Percentiles rank a stretch among this genome's conserved stretches.
Conservation (phyloP, 2,888 invertebrate species). For the Alviniconcha strummeri region DNA sequence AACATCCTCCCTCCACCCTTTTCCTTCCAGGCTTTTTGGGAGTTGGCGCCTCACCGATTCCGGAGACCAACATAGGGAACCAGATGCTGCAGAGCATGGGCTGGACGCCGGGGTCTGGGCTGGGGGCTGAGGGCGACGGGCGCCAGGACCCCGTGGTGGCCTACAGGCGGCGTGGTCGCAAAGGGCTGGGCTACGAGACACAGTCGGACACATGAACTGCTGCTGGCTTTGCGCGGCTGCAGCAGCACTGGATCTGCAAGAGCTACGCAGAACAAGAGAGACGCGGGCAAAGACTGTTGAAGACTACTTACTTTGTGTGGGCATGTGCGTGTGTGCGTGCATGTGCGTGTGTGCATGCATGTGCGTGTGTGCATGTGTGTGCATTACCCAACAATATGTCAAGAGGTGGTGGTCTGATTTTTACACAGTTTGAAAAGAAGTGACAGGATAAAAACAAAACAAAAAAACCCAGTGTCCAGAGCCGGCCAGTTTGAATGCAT, state of each 20-base stretch:
- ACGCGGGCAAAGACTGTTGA: too few species aligned
- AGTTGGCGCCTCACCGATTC: slow-evolving; percentile 59
- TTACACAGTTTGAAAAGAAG: too few species aligned
- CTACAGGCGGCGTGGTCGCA: slow-evolving; percentile 55
- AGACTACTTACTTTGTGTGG: not conserved
- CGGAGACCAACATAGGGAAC: slow-evolving; percentile 66
- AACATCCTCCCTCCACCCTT: too few species aligned
- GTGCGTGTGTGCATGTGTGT: not conserved
- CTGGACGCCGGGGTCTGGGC: slow-evolving; percentile 67
- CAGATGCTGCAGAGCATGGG: slow-evolving; percentile 69
- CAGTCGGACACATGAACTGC: slow-evolving; percentile 19
- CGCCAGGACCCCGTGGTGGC: slow-evolving; percentile 63
- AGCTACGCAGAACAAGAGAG: too few species aligned
- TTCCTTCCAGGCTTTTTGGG: slow-evolving; percentile 51
- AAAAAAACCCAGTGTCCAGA: too few species aligned
- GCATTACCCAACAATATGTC: not conserved
- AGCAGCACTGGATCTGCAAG: too few species aligned
- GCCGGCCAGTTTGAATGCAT: too few species aligned
- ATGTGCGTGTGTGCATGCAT: not conserved
- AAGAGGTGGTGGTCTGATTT: too few species aligned
- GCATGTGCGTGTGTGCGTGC: not conserved
- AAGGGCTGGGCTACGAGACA: slow-evolving; percentile 59
- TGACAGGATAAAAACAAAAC: too few species aligned
- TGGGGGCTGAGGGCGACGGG: slow-evolving; percentile 61
- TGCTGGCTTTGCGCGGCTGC: too few species aligned